Evolutionary conservation across 2,113 vertebrate genomes (phyloP), one percentile per base, ranked within the genome.

Genomic region (Campylorhamphus procurvoides): DNA sequence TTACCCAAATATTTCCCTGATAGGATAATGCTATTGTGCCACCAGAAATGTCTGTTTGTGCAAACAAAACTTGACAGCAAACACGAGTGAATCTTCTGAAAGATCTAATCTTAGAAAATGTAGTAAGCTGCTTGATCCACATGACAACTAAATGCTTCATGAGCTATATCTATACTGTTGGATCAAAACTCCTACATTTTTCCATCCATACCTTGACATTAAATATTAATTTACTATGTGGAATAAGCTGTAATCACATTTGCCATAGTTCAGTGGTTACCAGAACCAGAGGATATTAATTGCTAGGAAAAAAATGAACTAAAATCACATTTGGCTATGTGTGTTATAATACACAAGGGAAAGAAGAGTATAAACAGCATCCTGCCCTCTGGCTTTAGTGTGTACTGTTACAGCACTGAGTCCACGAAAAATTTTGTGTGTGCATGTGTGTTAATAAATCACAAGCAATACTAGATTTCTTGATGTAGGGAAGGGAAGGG

Each of bases 1-100:
- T 91, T 31, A 49, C 25, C 40, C 2, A 5, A 60, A 8, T 44
- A 78, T 64, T 71, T 81, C 69, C 64, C 33, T 44, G 52, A 27
- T 27, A 78, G 73, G 24, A 46, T 49, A 84, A 68, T 33, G 40
- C 13, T 18, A 18, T 31, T 53, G n/a, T 46, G 28, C 37, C 56
- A 89, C 28, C 5, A 15, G 46, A 77, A 91, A 78, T 56, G 74
- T 89, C 73, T 77, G 27, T 47, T 78, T 68, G 35, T 46, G 60
- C 64, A 92, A 68, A 74, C 23, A 93, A 85, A 81, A 68, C 69
- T 67, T 79, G 40, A 79, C 49, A 94, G 55, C 39, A 84, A 84
- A 87, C 40, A 93, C 24, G 56, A 25, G 25, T 76, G 53, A 95
- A 89, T 46, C n/a, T 89, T 76, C 76, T 64, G 37, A 91, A 95